Evolutionary conservation across 2,113 vertebrate species (phyloP).

Genomic region (Muntiacus muntjak): DNA sequence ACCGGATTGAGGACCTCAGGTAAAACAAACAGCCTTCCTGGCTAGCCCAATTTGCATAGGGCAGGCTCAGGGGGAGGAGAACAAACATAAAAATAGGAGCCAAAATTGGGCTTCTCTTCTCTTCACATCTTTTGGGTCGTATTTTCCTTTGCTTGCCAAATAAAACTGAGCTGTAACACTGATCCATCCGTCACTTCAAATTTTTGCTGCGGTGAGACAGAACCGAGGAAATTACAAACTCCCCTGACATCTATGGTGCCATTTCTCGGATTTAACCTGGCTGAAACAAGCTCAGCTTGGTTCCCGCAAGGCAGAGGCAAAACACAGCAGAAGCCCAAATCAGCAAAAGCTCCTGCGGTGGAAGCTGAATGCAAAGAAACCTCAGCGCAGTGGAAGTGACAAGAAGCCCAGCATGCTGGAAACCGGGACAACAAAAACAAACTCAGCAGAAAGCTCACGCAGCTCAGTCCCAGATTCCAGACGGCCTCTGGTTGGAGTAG

Average conservation of each 20-base stretch:
- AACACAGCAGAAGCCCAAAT: not conserved
- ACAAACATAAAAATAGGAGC: not conserved
- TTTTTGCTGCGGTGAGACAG: not conserved
- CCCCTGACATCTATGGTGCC: not conserved
- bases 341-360: not conserved
- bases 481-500: not conserved
- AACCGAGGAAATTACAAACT: not conserved
- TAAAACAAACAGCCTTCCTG: not conserved
- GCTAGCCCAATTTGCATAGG: not conserved
- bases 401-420: not conserved
- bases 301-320: not conserved
- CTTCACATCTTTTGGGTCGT: not conserved
- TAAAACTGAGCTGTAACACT: not conserved
- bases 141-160: not conserved
- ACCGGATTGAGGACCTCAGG: not conserved
- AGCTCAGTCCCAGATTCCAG: not conserved
- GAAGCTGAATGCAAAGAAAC: not conserved
- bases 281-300: not conserved
- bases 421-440: not conserved
- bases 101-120: not conserved
- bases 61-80: not conserved
- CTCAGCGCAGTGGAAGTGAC: not conserved
- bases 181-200: not conserved
- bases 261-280: not conserved
- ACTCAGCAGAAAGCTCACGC: not conserved